phyloP scores from a whole-genome alignment of 2,888 invertebrate genomes.

The Anodontia alba region DNA sequence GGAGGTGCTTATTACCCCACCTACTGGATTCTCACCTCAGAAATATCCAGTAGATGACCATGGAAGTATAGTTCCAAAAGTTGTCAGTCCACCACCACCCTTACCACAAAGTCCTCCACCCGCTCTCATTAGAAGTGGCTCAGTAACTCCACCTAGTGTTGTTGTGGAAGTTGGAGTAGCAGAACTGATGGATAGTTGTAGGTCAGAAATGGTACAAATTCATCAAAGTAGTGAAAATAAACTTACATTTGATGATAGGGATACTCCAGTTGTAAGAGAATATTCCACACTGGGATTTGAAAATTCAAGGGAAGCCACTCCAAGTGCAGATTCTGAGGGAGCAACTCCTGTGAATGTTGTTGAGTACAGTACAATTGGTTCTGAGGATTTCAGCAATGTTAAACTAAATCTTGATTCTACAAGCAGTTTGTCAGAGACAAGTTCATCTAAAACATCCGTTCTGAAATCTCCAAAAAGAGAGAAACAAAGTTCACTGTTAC shows the following conservation, averaged over 20 bases:
- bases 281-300: not conserved
- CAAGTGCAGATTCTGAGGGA: not conserved
- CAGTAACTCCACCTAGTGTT: slow-evolving; percentile 3
- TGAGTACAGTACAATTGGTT: slow-evolving; percentile 11
- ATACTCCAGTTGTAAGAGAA: slow-evolving; percentile 34
- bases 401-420: not conserved
- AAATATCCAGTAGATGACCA: slow-evolving; percentile 42
- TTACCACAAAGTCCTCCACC: slow-evolving; percentile 66
- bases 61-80: slow-evolving; percentile 39
- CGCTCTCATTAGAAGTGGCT: slow-evolving; percentile 27
- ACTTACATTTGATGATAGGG: slow-evolving; percentile 26
- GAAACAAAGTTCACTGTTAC: not conserved
- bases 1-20: slow-evolving; percentile 60
- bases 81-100: slow-evolving; percentile 62
- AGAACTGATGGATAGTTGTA: slow-evolving; percentile 66
- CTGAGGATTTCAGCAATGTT: slow-evolving; percentile 9
- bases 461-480: not conserved
- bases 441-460: not conserved
- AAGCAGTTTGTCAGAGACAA: not conserved
- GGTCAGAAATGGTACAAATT: slow-evolving; percentile 61
- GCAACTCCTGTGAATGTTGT: slow-evolving; percentile 33
- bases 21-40: slow-evolving; percentile 60
- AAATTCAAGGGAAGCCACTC: slow-evolving; percentile 46
- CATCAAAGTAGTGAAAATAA: slow-evolving; percentile 28
- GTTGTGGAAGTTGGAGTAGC: slow-evolving; percentile 51